Conservation (phyloP, 2,113 vertebrate species). For the Barnardius zonarius region DNA sequence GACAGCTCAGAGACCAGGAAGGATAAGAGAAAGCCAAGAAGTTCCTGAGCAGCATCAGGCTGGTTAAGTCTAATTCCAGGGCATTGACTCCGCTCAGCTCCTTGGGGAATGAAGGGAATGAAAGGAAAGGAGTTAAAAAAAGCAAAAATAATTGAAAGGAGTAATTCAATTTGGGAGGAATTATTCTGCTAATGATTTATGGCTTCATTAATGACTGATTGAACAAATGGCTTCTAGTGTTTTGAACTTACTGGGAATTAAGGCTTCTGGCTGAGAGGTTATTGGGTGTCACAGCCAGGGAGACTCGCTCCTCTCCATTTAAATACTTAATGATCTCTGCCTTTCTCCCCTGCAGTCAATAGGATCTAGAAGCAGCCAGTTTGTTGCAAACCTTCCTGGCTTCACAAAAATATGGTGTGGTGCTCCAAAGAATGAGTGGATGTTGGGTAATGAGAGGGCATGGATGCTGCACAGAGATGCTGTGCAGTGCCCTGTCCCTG, state of each 20-base stretch:
- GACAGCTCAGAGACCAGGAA: not conserved
- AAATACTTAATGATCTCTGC: not conserved
- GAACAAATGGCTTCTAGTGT: not conserved
- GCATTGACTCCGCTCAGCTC: not conserved
- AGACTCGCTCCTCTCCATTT: constrained; percentile 3
- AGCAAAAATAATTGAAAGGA: constrained; percentile 24
- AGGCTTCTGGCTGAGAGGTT: not conserved
- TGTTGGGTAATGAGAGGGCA: fast-evolving
- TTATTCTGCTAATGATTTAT: constrained; percentile 59
- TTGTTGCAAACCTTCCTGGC: not conserved
- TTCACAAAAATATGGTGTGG: not conserved
- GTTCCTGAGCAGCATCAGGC: not conserved
- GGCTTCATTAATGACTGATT: constrained; percentile 54
- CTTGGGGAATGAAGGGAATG: not conserved
- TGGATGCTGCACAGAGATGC: fast-evolving
- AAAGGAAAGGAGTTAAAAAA: not conserved
- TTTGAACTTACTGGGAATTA: not conserved
- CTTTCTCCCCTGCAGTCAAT: not conserved
- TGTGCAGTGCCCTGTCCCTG: not conserved
- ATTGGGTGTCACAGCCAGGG: not conserved
- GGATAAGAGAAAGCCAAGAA: not conserved
- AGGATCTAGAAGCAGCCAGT: not conserved
- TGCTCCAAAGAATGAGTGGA: fast-evolving
- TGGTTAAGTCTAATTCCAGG: not conserved
- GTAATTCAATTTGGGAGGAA: constrained; percentile 45